Evolutionary conservation across 2,113 vertebrate genomes (phyloP), one percentile per base, ranked within the genome.

Genomic region (Leiothrix lutea): DNA sequence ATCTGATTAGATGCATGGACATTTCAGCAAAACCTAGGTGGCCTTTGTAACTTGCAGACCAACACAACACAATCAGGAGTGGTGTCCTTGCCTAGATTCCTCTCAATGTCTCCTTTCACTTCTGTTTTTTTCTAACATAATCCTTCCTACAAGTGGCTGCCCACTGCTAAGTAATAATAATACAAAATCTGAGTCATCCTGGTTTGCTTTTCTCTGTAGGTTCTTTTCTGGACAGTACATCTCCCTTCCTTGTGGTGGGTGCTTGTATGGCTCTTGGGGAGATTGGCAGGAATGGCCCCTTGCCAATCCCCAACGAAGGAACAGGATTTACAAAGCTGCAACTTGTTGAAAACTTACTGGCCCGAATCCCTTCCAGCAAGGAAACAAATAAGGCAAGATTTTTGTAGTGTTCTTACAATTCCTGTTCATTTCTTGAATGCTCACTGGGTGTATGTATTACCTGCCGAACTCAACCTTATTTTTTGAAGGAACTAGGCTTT

Each of bases 251-350:
- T 24, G 95, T 98, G 35, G 96, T 99, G 53, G 99, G 99, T 91
- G 99, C 99, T 29, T 99, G 99, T 84, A 99, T 98, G 0, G 99
- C 99, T 77, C 96, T 99, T 64, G 99, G 99, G 38, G 99, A 99
- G 97, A 99, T 99, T 29, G 99, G 98, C 42, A 98, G 99, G 24
- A 99, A 99, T 6, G 99, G 99, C 8, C 88, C 98, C 35, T 98
- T 99, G 86, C 98, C 99, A 14, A 98, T 99, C 61, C 98, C 98
- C 42, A 97, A 96, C 0, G 99, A 99, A 61, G 99, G 99, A 13
- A 92, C 98, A 35, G 99, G 99, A 54, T 99, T 99, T 96, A 99
- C 98, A 91, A 99, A 99, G 94, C 97, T 99, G 33, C 98, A 98
- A 31, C 97, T 98, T 57, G 98, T 99, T 87, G 99, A 99, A 96